Base-by-base conservation (phyloP, 2,113 vertebrate species). In the Daubentonia madagascariensis region DNA sequence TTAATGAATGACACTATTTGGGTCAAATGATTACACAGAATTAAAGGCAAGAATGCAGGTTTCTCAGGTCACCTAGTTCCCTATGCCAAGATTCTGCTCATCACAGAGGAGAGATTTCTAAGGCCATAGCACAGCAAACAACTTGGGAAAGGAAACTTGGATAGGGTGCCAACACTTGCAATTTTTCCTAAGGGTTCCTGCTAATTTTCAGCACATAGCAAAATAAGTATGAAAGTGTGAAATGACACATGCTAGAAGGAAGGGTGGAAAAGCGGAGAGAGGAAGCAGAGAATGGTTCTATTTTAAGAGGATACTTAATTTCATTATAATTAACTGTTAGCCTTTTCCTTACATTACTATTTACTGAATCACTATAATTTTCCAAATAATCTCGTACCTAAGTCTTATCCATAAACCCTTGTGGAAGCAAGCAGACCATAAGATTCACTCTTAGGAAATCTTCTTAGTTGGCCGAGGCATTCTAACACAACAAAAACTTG, bases 221-320 rank as follows among this genome's bases (percentile, higher is more conserved):
- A 72, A 3, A 91, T 65, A 22, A 95, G 75, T 96, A 65, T 88
- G 91, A 97, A 97, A 91, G 91, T 94, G 88, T 61, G 87, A 96
- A 98, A 96, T 90, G 75, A 96, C 96, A 94, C 81, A 78, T 75
- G 63, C 73, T 97, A 80, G 35, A 59, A 65, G 50, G 16, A 91
- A 65, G 25, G 70, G 48, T 79, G 59, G 59, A 92, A 79, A 7
- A 8, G 75, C 87, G 65, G 18, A 87, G 48, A 67, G 32, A 17
- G 13, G 22, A 68, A 94, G 54, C 45, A 32, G 22, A 97, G 86
- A 79, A 96, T 48, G 35, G 78, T 90, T 96, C 45, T 98, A 83
- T 93, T 98, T 98, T 95, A 76, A 92, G 87, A 97, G 81, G 61
- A 79, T 48, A 54, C 30, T 95, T 97, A 96, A 97, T 97, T 97